A percentile compares a stretch with the other conserved stretches of the same genome.
Conservation (phyloP, 2,888 invertebrate species). For the Ctenicera cuprea region DNA sequence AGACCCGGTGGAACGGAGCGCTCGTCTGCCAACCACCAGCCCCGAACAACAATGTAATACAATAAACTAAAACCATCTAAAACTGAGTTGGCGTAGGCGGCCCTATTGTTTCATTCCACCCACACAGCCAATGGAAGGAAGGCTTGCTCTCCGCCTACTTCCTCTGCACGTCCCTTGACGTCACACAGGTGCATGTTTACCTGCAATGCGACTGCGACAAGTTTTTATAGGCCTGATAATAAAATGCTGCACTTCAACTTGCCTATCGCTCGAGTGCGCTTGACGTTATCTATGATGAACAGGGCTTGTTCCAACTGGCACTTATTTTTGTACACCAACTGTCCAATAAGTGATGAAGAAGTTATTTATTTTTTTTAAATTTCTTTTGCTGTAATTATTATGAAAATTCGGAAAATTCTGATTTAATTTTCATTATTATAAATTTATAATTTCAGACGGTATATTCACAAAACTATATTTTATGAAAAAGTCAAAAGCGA, state of each 20-base stretch:
- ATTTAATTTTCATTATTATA: too few species aligned
- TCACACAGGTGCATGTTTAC: conserved; percentile 66
- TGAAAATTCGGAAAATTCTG: too few species aligned
- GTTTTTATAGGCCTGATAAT: conserved; percentile 46
- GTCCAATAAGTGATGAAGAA: too few species aligned
- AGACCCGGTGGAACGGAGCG: not conserved
- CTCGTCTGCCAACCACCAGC: conserved; percentile 10
- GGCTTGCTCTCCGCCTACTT: conserved; percentile 62
- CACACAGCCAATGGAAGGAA: conserved; percentile 65
- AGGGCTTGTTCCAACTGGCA: too few species aligned
- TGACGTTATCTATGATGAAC: conserved; percentile 38
- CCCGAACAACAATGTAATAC: conserved; percentile 28
- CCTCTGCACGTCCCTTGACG: conserved; percentile 63
- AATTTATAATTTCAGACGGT: too few species aligned
- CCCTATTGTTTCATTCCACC: conserved; percentile 63
- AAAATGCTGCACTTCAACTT: conserved; percentile 47
- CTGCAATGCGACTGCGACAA: conserved; percentile 54
- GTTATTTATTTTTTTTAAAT: too few species aligned
- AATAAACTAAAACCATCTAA: conserved; percentile 43
- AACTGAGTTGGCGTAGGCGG: conserved; percentile 55
- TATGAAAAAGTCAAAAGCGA: too few species aligned
- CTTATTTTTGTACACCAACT: too few species aligned
- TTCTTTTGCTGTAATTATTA: too few species aligned
- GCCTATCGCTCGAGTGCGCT: conserved; percentile 40
- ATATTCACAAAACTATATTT: too few species aligned